These are phyloP conservation scores for Phainopepla nitens DNA, from an alignment of 2,113 vertebrate species.

Conservation along the genomic window DNA sequence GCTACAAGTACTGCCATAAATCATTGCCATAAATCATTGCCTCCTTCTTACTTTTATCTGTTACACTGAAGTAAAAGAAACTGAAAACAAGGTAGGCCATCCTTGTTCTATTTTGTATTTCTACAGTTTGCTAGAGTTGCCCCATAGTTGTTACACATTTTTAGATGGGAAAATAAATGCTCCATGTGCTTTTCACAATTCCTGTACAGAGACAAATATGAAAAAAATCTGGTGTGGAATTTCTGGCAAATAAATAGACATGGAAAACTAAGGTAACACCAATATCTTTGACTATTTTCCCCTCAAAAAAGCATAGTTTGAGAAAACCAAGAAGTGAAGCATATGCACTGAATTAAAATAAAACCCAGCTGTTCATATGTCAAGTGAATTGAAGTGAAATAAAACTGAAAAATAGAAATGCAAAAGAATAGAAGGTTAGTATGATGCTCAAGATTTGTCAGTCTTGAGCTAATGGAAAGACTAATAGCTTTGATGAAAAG, in stretches of 20 bases:
- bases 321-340: neutral
- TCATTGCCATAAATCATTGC: neutral
- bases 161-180: neutral
- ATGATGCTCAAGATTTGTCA: neutral
- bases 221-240: neutral
- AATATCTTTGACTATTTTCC: neutral
- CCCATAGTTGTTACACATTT: neutral
- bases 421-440: neutral
- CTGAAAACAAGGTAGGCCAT: neutral
- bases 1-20: neutral
- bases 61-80: neutral
- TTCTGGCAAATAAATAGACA: neutral
- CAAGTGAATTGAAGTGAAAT: neutral
- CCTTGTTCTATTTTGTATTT: neutral
- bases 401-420: neutral
- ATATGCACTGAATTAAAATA: neutral
- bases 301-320: neutral
- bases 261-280: neutral
- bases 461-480: neutral
- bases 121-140: neutral
- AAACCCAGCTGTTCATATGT: neutral
- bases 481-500: neutral
- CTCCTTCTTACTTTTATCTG: neutral
- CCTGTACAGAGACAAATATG: neutral
- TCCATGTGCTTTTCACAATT: neutral